These are phyloP conservation scores for Dryobotodes eremita DNA, from an alignment of 2,888 invertebrate species.

Conservation along the genomic window DNA sequence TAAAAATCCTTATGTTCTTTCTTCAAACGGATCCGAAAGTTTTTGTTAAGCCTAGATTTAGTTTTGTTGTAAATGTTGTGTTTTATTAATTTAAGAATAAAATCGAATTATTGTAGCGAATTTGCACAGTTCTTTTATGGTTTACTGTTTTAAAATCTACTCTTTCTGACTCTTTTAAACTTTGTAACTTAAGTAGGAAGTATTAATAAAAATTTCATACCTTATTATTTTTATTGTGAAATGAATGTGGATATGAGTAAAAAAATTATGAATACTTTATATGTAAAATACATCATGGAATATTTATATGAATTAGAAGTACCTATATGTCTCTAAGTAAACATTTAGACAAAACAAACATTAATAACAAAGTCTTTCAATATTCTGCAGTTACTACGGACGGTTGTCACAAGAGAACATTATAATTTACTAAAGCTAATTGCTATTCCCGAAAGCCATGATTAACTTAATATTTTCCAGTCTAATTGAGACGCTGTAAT, in stretches of 20 bases:
- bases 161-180: background rate
- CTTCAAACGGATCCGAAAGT: background rate
- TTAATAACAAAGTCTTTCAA: background rate
- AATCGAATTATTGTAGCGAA: slow-evolving; percentile 50
- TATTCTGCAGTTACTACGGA: slow-evolving; percentile 12
- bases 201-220: background rate
- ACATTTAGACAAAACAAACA: background rate
- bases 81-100: slow-evolving; percentile 29
- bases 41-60: slow-evolving; percentile 10
- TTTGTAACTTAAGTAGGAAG: background rate
- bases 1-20: background rate
- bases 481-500: slow-evolving; percentile 7
- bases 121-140: background rate
- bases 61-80: slow-evolving; percentile 31
- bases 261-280: too few species aligned
- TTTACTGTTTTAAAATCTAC: background rate
- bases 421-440: slow-evolving; percentile 41
- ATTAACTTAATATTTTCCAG: slow-evolving; percentile 14
- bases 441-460: slow-evolving; percentile 22
- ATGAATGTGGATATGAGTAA: background rate
- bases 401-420: slow-evolving; percentile 3
- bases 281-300: background rate
- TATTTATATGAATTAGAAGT: background rate
- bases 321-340: background rate
- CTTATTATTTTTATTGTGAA: background rate